phyloP scores from a whole-genome alignment of 2,113 vertebrate species.

The Tylochromis polylepis region DNA sequence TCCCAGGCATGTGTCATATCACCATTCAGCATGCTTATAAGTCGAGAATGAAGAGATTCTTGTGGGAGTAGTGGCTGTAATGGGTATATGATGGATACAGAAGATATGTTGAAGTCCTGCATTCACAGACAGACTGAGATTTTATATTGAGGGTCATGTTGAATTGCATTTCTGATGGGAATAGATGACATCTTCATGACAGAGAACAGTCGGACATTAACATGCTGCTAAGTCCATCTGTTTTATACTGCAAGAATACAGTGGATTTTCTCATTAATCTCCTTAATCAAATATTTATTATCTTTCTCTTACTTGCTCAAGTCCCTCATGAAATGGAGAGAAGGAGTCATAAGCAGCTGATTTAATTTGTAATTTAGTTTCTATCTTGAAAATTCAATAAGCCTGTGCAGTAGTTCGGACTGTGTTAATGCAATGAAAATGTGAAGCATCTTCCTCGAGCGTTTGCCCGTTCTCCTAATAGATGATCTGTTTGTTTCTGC shows the following conservation, averaged over 20 bases:
- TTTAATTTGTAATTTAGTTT: background rate
- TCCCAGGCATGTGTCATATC: background rate
- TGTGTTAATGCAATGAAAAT: background rate
- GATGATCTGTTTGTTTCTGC: background rate
- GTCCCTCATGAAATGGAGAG: background rate
- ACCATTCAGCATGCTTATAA: background rate
- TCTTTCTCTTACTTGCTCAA: background rate
- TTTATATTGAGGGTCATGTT: background rate
- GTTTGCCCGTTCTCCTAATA: background rate
- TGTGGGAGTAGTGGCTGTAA: background rate
- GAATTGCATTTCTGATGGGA: background rate
- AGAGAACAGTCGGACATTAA: background rate
- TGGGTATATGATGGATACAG: background rate
- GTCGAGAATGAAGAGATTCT: background rate
- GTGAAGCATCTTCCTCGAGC: background rate
- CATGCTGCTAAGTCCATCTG: background rate
- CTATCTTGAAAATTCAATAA: background rate
- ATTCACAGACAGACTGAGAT: background rate
- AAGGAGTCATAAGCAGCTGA: background rate
- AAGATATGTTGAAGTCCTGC: background rate
- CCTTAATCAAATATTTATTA: conserved; percentile 4
- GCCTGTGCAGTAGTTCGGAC: background rate
- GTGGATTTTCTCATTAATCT: background rate
- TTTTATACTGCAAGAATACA: background rate
- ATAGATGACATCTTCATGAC: background rate